Evolutionary conservation across 2,797 vertebrate species (phyloP).

Genomic region (Ambastaia sidthimunki): DNA sequence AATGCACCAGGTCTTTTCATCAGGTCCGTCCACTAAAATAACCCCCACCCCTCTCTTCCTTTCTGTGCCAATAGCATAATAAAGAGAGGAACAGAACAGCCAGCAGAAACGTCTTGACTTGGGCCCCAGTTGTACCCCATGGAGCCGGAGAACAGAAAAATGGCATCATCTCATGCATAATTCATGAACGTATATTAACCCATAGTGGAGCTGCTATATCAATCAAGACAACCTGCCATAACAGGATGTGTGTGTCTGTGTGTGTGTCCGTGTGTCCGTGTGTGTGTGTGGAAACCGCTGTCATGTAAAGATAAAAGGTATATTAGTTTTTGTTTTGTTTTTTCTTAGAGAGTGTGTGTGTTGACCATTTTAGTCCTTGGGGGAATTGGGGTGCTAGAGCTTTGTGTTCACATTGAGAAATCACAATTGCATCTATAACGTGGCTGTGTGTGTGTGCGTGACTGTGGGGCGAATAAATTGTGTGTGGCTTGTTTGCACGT

Average conservation of each 20-base stretch:
- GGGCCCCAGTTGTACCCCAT: constrained; percentile 82
- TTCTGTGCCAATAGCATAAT: constrained; percentile 71
- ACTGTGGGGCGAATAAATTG: constrained; percentile 46
- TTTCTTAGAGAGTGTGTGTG: not conserved
- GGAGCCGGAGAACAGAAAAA: constrained; percentile 82
- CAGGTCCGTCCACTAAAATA: constrained; percentile 77
- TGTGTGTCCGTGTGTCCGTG: constrained; percentile 53
- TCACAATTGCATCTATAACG: not conserved
- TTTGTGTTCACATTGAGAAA: not conserved
- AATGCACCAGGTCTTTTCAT: constrained; percentile 71
- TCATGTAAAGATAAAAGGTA: constrained; percentile 24
- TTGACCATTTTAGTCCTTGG: not conserved
- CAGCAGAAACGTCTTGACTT: constrained; percentile 70
- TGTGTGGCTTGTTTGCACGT: constrained; percentile 56
- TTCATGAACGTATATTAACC: constrained; percentile 92
- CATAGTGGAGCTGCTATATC: constrained; percentile 89
- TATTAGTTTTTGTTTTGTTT: constrained; percentile 53
- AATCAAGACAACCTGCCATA: constrained; percentile 88
- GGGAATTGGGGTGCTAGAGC: not conserved
- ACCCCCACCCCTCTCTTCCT: constrained; percentile 65
- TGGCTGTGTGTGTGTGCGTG: constrained; percentile 41
- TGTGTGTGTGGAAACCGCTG: constrained; percentile 62
- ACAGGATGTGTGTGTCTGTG: constrained; percentile 75
- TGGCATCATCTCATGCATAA: constrained; percentile 84
- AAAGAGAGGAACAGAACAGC: constrained; percentile 48